Base-by-base conservation (phyloP, 1,140 invertebrate genomes). In the Lycorma delicatula region DNA sequence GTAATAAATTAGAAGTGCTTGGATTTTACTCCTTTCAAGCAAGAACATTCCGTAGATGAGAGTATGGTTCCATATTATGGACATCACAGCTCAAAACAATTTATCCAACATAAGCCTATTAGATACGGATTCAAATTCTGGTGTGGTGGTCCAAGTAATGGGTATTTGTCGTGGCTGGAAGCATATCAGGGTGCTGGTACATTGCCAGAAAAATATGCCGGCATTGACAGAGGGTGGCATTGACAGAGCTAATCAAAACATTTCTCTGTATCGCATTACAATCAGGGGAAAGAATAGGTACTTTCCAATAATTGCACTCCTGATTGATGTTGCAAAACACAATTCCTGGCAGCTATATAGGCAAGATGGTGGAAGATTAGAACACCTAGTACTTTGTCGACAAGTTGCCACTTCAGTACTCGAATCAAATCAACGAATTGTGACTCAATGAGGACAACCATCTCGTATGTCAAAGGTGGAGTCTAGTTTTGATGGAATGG, bases 261-360 rank as follows among this genome's bases (percentile, higher is more conserved):
- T 72, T 16, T 50, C 60, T 12, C 56, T 59, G n/a, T 70, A 72
- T 60, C 56, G 70, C 48, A 65, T 72, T 36, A 26, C 20, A 5
- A 70, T 72, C 46, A 41, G 69, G 7, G 50, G 60, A 27, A 71
- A 70, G 60, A 72, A 70, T 59, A 71, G 69, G 70, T 72, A 67
- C 59, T 72, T 66, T 68, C 59, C 61, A 12, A 46, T 71, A 34
- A 63, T 71, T 50, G 64, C 64, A 44, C 67, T 63, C 61, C 58
- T 67, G 26, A 23, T 72, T 22, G 66, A 70, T 61, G 65, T 60
- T 31, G 36, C 54, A 20, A 54, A 67, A n/a, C 61, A 69, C 59
- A 71, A 71, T 62, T 68, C 68, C 16, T 72, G 68, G 61, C 60
- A 66, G 51, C 52, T 66, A 41, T 59, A 65, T 34, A 62, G 65